These are phyloP conservation scores for Alviniconcha strummeri DNA, from an alignment of 2,888 invertebrate species.

Conservation along the genomic window DNA sequence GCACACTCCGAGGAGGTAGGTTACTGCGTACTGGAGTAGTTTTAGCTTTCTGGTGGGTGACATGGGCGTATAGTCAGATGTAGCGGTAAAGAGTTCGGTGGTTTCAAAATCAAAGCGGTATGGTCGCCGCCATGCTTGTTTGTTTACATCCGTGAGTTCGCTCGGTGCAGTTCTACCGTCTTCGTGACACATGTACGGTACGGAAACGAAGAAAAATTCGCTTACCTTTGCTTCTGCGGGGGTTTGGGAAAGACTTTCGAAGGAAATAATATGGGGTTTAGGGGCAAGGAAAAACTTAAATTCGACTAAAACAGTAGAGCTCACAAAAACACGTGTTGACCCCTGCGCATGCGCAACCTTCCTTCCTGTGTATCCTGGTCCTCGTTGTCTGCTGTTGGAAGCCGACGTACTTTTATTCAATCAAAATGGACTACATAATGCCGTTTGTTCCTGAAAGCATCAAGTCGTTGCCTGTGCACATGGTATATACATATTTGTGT, in stretches of 20 bases:
- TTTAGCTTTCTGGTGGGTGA: background rate
- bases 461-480: constrained; percentile 53
- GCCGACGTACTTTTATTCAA: background rate
- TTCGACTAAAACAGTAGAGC: background rate
- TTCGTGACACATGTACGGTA: background rate
- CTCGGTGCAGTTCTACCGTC: too few species aligned
- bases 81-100: background rate
- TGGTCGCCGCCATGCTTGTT: background rate
- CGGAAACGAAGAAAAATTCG: background rate
- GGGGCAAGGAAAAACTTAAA: background rate
- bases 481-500: constrained; percentile 44
- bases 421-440: constrained; percentile 47
- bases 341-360: background rate
- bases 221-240: background rate
- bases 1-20: background rate
- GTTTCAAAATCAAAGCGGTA: too few species aligned
- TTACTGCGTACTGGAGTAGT: background rate
- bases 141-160: background rate
- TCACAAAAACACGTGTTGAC: background rate
- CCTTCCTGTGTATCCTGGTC: too few species aligned
- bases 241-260: background rate
- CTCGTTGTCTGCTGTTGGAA: background rate
- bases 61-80: background rate
- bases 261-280: background rate
- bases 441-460: constrained; percentile 52